Evolutionary conservation across 2,888 invertebrate species (phyloP).

Genomic region (Beris chalybata): DNA sequence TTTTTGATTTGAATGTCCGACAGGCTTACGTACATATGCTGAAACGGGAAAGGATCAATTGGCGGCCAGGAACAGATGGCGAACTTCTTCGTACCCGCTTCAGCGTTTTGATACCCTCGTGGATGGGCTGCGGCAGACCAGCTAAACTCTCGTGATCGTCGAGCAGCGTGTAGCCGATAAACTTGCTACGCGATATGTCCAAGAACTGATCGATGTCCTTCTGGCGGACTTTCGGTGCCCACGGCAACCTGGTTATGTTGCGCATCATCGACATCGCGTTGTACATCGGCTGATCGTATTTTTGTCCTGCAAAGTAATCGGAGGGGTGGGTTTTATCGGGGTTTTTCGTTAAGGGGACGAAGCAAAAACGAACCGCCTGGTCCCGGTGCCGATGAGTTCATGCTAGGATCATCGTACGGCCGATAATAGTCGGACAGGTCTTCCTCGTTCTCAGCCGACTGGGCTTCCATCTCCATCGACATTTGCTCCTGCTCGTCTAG

Average conservation of each 20-base stretch:
- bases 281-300: slow-evolving; percentile 38
- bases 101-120: slow-evolving; percentile 90
- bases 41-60: slow-evolving; percentile 44
- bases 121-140: slow-evolving; percentile 94
- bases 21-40: slow-evolving; percentile 92
- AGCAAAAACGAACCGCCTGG: slow-evolving; percentile 27
- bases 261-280: slow-evolving; percentile 47
- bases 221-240: slow-evolving; percentile 94
- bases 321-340: no score
- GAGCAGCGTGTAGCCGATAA: slow-evolving; percentile 90
- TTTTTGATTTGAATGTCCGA: slow-evolving; percentile 89
- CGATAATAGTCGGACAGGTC: slow-evolving; percentile 54
- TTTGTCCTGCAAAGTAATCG: slow-evolving; percentile 36
- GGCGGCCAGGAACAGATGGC: neutral
- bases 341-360: no score
- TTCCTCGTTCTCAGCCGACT: slow-evolving; percentile 64
- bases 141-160: slow-evolving; percentile 87
- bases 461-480: slow-evolving; percentile 71
- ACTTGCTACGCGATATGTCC: slow-evolving; percentile 89
- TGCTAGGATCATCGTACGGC: slow-evolving; percentile 55
- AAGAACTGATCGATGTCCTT: slow-evolving; percentile 92
- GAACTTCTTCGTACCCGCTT: slow-evolving; percentile 61
- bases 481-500: slow-evolving; percentile 79
- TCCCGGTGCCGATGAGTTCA: slow-evolving; percentile 40
- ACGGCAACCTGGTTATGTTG: slow-evolving; percentile 70